Conservation (phyloP, 2,797 vertebrate genomes). For the Buceros bicornis region DNA sequence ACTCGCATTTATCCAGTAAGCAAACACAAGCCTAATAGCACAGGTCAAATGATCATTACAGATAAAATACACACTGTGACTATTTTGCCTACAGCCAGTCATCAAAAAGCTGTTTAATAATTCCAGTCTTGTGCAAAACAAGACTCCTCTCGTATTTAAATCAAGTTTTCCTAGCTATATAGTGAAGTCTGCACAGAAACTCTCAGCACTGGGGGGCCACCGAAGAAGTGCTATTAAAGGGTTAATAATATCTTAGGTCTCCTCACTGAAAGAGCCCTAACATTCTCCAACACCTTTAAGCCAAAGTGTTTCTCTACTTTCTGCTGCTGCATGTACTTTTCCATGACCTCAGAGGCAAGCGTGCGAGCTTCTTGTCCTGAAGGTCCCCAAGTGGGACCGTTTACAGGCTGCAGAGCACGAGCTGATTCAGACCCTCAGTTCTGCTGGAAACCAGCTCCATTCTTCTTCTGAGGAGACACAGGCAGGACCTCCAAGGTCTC, state of each 20-base stretch:
- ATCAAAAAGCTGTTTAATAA: neutral
- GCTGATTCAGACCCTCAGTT: neutral
- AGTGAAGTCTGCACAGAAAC: neutral
- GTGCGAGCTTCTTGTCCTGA: accelerated
- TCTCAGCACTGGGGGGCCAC: neutral
- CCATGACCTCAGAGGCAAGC: neutral
- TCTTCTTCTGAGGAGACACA: neutral
- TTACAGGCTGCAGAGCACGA: neutral
- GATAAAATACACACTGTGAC: neutral
- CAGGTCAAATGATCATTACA: neutral
- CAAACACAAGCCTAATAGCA: neutral
- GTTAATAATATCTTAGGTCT: neutral
- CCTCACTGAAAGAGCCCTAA: neutral
- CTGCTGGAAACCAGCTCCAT: neutral
- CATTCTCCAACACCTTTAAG: neutral
- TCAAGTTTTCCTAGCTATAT: neutral
- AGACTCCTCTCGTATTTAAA: neutral
- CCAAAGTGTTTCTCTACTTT: neutral
- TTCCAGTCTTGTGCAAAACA: neutral
- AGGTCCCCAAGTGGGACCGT: neutral
- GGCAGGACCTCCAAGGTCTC: neutral
- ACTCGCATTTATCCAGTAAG: neutral
- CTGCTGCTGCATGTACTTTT: neutral
- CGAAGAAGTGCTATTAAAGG: neutral
- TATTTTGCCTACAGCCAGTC: neutral